phyloP scores from a whole-genome alignment of 2,888 invertebrate genomes.

The Caenorhabditis becei region DNA sequence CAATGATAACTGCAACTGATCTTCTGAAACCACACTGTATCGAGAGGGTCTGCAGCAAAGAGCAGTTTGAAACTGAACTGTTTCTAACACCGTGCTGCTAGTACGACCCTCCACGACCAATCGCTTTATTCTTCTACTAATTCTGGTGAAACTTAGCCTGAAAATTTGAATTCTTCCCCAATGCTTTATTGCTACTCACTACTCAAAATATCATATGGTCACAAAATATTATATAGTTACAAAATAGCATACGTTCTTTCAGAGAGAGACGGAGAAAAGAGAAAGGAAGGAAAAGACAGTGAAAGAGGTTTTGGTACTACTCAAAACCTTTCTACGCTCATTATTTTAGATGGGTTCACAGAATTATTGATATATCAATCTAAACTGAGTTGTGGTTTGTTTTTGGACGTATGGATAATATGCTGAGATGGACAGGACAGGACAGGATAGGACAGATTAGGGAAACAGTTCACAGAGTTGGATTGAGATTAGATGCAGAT shows the following conservation, averaged over 20 bases:
- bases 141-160: too few species aligned
- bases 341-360: constrained; percentile 7
- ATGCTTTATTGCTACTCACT: constrained; percentile 3
- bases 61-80: too few species aligned
- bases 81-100: too few species aligned
- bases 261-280: not conserved
- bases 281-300: not conserved
- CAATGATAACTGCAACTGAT: not conserved
- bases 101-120: too few species aligned
- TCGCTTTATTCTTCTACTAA: too few species aligned
- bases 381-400: constrained; percentile 2
- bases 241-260: too few species aligned
- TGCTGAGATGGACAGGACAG: not conserved
- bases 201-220: too few species aligned
- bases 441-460: not conserved
- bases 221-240: not conserved
- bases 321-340: constrained; percentile 11
- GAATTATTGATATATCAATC: not conserved
- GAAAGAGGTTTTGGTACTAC: constrained; percentile 6
- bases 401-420: not conserved
- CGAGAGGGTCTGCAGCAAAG: not conserved
- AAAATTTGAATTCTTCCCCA: too few species aligned
- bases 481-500: too few species aligned
- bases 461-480: not conserved
- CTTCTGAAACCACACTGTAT: not conserved